Conservation (phyloP, 1,140 invertebrate species). For the Brachionus asplanchnoidis region DNA sequence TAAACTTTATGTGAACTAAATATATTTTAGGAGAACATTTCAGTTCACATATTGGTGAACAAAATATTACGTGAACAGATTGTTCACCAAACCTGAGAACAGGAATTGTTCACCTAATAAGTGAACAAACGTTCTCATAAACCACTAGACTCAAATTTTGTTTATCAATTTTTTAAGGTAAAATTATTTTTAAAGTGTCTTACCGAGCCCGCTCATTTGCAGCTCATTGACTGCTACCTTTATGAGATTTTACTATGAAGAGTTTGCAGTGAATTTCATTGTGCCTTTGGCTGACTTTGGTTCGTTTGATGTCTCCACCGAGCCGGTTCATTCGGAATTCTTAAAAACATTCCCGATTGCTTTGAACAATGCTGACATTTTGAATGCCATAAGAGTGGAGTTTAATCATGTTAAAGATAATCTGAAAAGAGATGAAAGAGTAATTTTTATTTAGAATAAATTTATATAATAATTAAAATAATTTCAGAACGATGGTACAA, state of each 20-base stretch:
- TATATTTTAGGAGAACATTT: too few relatives aligned
- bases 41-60: too few relatives aligned
- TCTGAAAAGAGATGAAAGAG: constrained; percentile 31
- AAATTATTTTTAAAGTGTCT: neutral
- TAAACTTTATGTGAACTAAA: too few relatives aligned
- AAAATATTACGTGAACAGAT: too few relatives aligned
- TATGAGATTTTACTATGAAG: constrained; percentile 31
- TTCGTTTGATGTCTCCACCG: constrained; percentile 29
- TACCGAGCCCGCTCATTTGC: constrained; percentile 18
- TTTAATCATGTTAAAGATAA: neutral
- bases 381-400: neutral
- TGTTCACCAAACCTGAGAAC: too few relatives aligned
- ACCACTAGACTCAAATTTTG: too few relatives aligned
- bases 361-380: neutral
- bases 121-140: too few relatives aligned
- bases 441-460: neutral
- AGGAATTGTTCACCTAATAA: too few relatives aligned
- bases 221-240: constrained; percentile 13
- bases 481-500: neutral
- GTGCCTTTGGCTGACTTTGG: constrained; percentile 15
- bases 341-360: neutral
- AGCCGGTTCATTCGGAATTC: constrained; percentile 29
- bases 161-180: neutral
- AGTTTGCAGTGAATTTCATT: neutral
- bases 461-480: neutral